Evolutionary conservation across 2,797 vertebrate species (phyloP).

Genomic region (Leptoclinus maculatus): DNA sequence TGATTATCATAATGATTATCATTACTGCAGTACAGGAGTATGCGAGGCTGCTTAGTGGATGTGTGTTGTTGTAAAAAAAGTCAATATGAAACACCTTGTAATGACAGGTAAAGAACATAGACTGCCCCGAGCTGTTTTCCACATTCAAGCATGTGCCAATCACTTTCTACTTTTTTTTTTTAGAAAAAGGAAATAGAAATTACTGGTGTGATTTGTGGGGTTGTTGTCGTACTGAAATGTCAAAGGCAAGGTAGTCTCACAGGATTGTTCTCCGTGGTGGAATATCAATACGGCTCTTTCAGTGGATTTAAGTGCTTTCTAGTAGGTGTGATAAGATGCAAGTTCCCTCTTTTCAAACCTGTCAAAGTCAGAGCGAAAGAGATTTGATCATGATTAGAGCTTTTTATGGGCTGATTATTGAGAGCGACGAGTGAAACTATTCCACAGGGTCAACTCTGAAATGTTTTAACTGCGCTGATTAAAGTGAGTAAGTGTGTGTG

Average conservation of each 20-base stretch:
- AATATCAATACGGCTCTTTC: slow-evolving; percentile 76
- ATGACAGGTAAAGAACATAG: slow-evolving; percentile 83
- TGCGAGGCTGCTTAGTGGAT: slow-evolving; percentile 35
- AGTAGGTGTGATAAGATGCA: slow-evolving; percentile 69
- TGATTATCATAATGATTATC: slow-evolving; percentile 80
- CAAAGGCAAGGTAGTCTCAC: slow-evolving; percentile 72
- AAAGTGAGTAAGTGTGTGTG: slow-evolving; percentile 36
- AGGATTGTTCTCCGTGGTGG: slow-evolving; percentile 68
- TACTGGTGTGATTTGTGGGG: slow-evolving; percentile 74
- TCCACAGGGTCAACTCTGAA: slow-evolving; percentile 69
- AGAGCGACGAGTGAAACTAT: slow-evolving; percentile 54
- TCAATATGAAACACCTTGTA: slow-evolving; percentile 82
- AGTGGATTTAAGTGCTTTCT: slow-evolving; percentile 73
- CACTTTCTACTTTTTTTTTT: slow-evolving; percentile 60
- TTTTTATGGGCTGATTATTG: slow-evolving; percentile 65
- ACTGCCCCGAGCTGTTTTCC: slow-evolving; percentile 74
- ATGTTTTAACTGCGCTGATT: slow-evolving; percentile 45
- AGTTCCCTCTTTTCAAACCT: slow-evolving; percentile 68
- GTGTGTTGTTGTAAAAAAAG: slow-evolving; percentile 67
- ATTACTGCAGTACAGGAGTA: slow-evolving; percentile 57
- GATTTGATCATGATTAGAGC: slow-evolving; percentile 77
- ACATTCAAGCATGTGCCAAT: slow-evolving; percentile 80
- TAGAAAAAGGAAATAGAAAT: slow-evolving; percentile 77
- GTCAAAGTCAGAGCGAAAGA: slow-evolving; percentile 68
- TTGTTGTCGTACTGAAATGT: slow-evolving; percentile 77